Evolutionary conservation across 2,797 vertebrate genomes (phyloP), one percentile per base, ranked within the genome.

Genomic region (Intellagama lesueurii): DNA sequence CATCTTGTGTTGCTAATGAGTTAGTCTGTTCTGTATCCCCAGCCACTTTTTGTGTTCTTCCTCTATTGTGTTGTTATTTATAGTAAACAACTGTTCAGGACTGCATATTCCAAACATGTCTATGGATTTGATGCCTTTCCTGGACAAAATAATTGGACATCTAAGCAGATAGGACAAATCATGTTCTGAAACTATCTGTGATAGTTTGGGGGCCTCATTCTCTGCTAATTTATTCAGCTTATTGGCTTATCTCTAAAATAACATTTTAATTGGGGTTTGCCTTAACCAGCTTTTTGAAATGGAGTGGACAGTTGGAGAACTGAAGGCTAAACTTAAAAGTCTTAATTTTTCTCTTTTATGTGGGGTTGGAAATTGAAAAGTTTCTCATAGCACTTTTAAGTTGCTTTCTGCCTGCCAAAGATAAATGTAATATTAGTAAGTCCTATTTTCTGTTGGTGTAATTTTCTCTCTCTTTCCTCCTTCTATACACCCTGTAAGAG

Each of bases 21-120:
- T 82, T 76, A 88, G 9, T 88, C 87, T 86, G 47, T 69, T 88
- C 64, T 30, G 9, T 88, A 83, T 85, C 87, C 72, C n/a, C 22
- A 14, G 47, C 22, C 22, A 40, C 52, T 70, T 86, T 44, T 22
- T 69, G 26, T 26, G 44, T 76, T 81, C 66, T 81, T 68, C 32
- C 19, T 49, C 47, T 32, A 9, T 9, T 82, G 44, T 44, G 12
- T 68, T 83, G 56, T 68, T 68, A 2, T 47, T 78, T 90, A 70
- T 85, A 76, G 19, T 80, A 80, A 56, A 40, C 47, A 44, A 17
- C 11, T 49, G 7, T 40, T 76, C 35, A 56, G 26, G 80, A 85
- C 26, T 85, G 16, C 75, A 11, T 22, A 81, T 47, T 83, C 75
- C 19, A 44, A 68, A 52, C 24, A 22, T 78, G n/a, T 32, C 24